Evolutionary conservation across 2,113 vertebrate genomes (phyloP), one percentile per base, ranked within the genome.

Genomic region (Pelusios castaneus): DNA sequence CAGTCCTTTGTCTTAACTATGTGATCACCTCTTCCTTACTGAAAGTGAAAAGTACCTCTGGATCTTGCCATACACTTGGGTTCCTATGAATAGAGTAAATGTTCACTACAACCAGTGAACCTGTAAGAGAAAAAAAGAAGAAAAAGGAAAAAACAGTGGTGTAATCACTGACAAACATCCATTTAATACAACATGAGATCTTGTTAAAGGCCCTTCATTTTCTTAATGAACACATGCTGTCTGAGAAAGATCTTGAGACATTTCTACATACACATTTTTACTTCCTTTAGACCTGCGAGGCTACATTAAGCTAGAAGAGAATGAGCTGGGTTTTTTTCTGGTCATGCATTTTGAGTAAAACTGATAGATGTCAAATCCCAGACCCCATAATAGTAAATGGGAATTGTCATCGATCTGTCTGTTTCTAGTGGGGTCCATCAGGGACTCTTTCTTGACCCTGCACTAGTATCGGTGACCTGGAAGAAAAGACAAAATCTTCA

Each of bases 1-100:
- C 19, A 17, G 41, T 19, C 4, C 34, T 24, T 47, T 76, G 55
- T 24, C 31, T 45, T 6, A 82, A 82, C 34, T 13, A 43, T 54
- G 22, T 88, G 31, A 84, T 8, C 43, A 56, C 58, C 22, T 77
- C 21, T 91, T 91, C 29, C 49, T 82, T 13, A 75, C 82, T 4
- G 6, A 55, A 89, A 84, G 6, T 11, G 60, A 41, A 41, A 93
- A 81, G 31, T 97, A 98, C 98, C 98, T 98, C 96, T 0, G 98
- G 98, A 60, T 98, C 87, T 54, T 98, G 88, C 98, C 98, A 98
- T 54, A 98, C 45, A 10, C 95, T 91, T 70, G 89, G 95, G 79
- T 98, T 98, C 84, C 94, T 98, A 73, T 98, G 98, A 92, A 98
- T 92, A 80, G 75, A 95, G 93, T 97, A 98, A 55, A 98, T 95